phyloP scores from a whole-genome alignment of 2,888 invertebrate species.

The Limnephilus lunatus region DNA sequence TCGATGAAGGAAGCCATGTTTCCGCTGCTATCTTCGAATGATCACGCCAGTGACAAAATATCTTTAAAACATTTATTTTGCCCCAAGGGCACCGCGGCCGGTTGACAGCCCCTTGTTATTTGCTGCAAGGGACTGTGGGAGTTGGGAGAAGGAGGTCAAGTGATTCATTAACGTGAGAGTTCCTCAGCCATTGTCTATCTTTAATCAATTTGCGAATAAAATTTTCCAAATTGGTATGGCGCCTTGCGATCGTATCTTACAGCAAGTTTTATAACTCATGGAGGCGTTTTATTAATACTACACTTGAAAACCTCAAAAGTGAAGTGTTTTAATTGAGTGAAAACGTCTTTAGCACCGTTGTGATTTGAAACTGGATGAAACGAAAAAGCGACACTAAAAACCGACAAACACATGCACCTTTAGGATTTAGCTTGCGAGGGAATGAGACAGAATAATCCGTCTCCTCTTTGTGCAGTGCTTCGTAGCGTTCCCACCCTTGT shows the following conservation, averaged over 20 bases:
- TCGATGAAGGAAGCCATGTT: no score
- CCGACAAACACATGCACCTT: no score
- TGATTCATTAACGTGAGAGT: slow-evolving; percentile 30
- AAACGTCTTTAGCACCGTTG: no score
- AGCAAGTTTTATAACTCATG: background rate
- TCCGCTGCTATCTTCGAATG: background rate
- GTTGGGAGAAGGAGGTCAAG: background rate
- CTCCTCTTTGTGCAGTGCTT: no score
- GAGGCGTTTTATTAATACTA: background rate
- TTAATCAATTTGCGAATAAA: slow-evolving; percentile 19
- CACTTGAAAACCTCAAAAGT: background rate
- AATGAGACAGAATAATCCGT: no score
- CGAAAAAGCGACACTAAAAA: no score
- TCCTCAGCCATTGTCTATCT: slow-evolving; percentile 23
- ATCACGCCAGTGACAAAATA: background rate
- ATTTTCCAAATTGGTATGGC: background rate
- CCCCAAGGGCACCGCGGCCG: background rate
- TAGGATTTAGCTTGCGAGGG: no score
- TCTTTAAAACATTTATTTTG: background rate
- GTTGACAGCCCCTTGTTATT: background rate
- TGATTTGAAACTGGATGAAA: no score
- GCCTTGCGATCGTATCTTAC: background rate
- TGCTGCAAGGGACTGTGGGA: background rate
- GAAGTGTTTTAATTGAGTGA: no score
- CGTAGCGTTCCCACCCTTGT: no score